phyloP scores from a whole-genome alignment of 2,113 vertebrate genomes.

The Junco hyemalis region DNA sequence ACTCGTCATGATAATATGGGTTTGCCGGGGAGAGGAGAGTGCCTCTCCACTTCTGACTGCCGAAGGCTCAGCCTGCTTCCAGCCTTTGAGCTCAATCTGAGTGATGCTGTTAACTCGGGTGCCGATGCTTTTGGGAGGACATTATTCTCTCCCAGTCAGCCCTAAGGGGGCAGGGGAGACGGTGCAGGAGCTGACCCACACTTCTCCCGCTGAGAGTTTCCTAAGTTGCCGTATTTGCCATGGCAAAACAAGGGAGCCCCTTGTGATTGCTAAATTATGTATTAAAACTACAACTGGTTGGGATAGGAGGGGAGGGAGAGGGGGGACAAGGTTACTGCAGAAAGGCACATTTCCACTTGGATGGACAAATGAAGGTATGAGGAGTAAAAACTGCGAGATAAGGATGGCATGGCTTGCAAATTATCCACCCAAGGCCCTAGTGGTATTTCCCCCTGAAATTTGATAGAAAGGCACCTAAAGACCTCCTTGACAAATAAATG shows the following conservation, averaged over 20 bases:
- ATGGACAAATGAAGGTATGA: not conserved
- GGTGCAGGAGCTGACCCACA: rapidly evolving
- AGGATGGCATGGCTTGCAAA: constrained; percentile 4
- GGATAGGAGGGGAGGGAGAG: not conserved
- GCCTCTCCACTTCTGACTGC: not conserved
- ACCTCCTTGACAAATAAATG: constrained; percentile 38
- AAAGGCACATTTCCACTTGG: not conserved
- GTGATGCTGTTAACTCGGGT: not conserved
- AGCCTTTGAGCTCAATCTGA: not conserved
- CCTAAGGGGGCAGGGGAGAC: rapidly evolving
- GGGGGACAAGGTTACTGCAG: not conserved
- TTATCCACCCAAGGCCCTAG: constrained; percentile 30
- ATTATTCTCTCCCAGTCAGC: not conserved
- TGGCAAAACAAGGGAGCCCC: not conserved
- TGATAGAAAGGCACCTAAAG: constrained; percentile 15
- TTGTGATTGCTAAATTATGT: not conserved
- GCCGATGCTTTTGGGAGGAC: not conserved
- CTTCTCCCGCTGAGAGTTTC: not conserved
- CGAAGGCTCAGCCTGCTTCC: not conserved
- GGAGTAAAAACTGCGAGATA: not conserved
- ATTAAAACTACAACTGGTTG: not conserved
- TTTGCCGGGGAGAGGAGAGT: not conserved
- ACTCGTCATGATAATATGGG: not conserved
- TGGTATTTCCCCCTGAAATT: constrained; percentile 10
- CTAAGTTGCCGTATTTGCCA: not conserved